phyloP scores from a whole-genome alignment of 2,113 vertebrate genomes.

The Phoenicopterus ruber region DNA sequence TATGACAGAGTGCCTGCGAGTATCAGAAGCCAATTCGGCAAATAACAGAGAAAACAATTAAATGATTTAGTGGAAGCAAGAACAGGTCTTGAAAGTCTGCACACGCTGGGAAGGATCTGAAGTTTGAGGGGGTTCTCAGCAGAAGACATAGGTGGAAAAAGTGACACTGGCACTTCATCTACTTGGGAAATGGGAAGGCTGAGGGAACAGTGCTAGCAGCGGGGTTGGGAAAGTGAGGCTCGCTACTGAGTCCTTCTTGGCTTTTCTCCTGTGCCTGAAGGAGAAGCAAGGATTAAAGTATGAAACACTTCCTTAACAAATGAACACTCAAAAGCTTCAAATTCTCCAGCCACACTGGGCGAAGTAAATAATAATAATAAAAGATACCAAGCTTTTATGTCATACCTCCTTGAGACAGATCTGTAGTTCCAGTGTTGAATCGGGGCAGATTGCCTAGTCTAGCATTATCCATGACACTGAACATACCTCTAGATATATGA shows the following conservation, averaged over 20 bases:
- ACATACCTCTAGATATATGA: background rate
- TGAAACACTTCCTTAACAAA: background rate
- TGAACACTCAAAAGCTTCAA: background rate
- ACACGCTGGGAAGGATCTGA: background rate
- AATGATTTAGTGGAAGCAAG: background rate
- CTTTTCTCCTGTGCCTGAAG: background rate
- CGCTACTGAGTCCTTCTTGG: background rate
- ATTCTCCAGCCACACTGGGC: background rate
- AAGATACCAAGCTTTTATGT: background rate
- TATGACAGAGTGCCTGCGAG: background rate
- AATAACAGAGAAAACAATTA: background rate
- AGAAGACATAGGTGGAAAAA: background rate
- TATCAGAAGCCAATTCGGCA: background rate
- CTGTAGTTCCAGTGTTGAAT: background rate
- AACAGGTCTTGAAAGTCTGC: background rate
- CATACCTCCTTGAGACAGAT: background rate
- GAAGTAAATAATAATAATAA: background rate
- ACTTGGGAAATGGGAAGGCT: background rate
- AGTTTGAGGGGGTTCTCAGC: background rate
- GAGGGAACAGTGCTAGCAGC: background rate
- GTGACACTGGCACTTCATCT: background rate
- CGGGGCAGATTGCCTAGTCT: background rate
- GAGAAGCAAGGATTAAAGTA: background rate
- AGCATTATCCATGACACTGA: background rate
- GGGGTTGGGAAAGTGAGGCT: background rate